phyloP scores from a whole-genome alignment of 1,140 invertebrate species.

The Zaprionus africanus region DNA sequence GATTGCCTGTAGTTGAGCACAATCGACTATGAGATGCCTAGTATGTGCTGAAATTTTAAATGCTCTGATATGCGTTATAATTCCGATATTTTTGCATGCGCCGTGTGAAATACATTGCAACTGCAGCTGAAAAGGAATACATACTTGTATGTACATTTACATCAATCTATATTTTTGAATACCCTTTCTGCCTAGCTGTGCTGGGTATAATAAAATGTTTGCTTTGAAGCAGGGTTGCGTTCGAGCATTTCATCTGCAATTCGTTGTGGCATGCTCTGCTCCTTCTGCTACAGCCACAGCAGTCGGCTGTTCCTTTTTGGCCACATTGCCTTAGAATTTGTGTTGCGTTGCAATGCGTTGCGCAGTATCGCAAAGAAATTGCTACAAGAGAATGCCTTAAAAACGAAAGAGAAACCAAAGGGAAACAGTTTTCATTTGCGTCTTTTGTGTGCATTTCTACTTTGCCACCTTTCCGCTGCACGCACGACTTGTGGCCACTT shows the following conservation, averaged over 20 bases:
- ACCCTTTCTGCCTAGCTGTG: not conserved
- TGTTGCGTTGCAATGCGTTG: slow-evolving; percentile 42
- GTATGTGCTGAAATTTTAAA: not conserved
- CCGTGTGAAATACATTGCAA: too few relatives aligned
- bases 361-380: slow-evolving; percentile 57
- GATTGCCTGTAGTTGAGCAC: not conserved
- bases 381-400: slow-evolving; percentile 53
- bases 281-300: slow-evolving; percentile 11
- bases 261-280: slow-evolving; percentile 42
- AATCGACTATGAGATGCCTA: not conserved
- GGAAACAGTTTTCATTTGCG: slow-evolving; percentile 56
- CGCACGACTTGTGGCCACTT: slow-evolving; percentile 47
- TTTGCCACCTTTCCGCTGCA: slow-evolving; percentile 41
- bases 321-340: slow-evolving; percentile 76
- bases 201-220: slow-evolving; percentile 47
- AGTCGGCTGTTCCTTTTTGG: slow-evolving; percentile 22
- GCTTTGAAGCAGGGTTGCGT: slow-evolving; percentile 48
- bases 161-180: not conserved
- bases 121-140: not conserved
- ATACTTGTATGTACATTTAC: not conserved
- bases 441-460: slow-evolving; percentile 57
- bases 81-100: too few relatives aligned
- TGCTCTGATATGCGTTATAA: too few relatives aligned
- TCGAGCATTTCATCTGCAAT: slow-evolving; percentile 33
- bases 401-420: slow-evolving; percentile 4